Evolutionary conservation across 1,140 invertebrate species (phyloP), one percentile per base, ranked within the genome.

Genomic region (Babylonia areolata): DNA sequence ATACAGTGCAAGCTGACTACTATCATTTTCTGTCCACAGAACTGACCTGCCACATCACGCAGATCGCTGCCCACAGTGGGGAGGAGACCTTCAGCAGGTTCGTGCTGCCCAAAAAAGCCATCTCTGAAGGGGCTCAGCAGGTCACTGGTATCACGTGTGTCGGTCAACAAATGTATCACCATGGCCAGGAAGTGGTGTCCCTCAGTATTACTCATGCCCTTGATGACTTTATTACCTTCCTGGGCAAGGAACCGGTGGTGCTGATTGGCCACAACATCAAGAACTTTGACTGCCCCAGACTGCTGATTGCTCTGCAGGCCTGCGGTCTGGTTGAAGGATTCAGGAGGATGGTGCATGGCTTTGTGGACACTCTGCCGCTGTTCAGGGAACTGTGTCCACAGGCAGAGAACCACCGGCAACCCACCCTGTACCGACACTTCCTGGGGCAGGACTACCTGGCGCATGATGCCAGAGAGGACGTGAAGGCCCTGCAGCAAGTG

Each of bases 21-120:
- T n/a, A n/a, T n/a, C n/a, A n/a, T n/a, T n/a, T n/a, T n/a, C n/a
- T n/a, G n/a, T n/a, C n/a, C n/a, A n/a, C n/a, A n/a, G n/a, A n/a
- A n/a, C n/a, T n/a, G n/a, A n/a, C n/a, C n/a, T n/a, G 42, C 46
- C 78, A 80, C 78, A 80, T 80, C 78, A 80, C 78, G 6, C 78
- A 80, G 33, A 80, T 80, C 2, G 78, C 40, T 1, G 78, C 78
- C 23, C 3, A 28, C 42, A 1, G 78, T 33, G 42, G 42, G 2
- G 33, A 51, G 23, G 17, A 46, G 37, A 33, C 28, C 5, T 80
- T 80, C 40, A 54, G 40, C 78, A 23, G 33, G 9, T 80, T 54
- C 46, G 42, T 35, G 3, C 39, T 40, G 3, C 82, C 82, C 37
- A 31, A 42, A 75, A 73, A 11, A 6, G 20, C 37, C 23, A 84